Evolutionary conservation across 2,888 invertebrate genomes (phyloP).

Genomic region (Odontomyia ornata): DNA sequence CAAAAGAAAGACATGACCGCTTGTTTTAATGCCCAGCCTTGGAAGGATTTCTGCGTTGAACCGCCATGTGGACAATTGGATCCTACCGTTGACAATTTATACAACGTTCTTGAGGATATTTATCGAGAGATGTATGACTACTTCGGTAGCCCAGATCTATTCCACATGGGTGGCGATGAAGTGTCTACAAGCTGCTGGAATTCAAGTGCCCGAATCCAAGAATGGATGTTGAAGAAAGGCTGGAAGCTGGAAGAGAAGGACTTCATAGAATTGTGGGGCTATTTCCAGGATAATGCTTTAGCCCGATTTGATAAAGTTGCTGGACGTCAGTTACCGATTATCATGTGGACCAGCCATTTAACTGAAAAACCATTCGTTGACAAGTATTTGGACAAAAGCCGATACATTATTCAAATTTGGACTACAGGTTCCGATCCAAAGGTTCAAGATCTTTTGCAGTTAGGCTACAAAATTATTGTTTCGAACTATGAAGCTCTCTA

Average conservation of each 20-base stretch:
- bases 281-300: constrained; percentile 71
- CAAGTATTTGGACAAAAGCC: constrained; percentile 73
- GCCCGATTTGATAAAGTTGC: constrained; percentile 58
- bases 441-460: constrained; percentile 73
- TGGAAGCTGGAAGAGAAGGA: constrained; percentile 70
- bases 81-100: constrained; percentile 75
- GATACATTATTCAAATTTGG: constrained; percentile 88
- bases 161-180: constrained; percentile 92
- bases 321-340: constrained; percentile 69
- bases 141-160: constrained; percentile 71
- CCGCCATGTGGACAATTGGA: constrained; percentile 88
- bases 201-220: constrained; percentile 71
- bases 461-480: constrained; percentile 79
- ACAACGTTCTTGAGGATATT: constrained; percentile 75
- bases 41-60: constrained; percentile 77
- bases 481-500: constrained; percentile 89
- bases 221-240: constrained; percentile 73
- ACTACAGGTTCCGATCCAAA: constrained; percentile 73
- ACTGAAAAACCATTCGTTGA: constrained; percentile 74
- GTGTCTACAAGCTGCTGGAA: constrained; percentile 79
- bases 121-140: constrained; percentile 76
- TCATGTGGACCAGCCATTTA: constrained; percentile 84
- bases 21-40: constrained; percentile 79
- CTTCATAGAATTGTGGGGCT: constrained; percentile 76
- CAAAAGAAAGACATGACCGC: constrained; percentile 74